Base-by-base conservation (phyloP, 2,113 vertebrate species). In the Channa argus region DNA sequence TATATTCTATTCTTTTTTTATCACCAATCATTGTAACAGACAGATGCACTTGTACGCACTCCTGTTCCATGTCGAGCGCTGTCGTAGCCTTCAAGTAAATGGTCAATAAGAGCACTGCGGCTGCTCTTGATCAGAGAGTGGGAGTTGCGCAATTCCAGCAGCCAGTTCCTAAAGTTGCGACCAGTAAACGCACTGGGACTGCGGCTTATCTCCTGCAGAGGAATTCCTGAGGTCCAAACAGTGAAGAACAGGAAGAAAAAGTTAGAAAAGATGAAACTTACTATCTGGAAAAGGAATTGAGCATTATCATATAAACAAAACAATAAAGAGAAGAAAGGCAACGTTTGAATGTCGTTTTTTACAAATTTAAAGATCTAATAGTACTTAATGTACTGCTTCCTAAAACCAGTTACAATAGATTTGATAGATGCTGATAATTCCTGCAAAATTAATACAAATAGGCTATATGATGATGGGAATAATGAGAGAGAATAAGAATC, bases 1-100 rank as follows among this genome's bases (percentile, higher is more conserved):
- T 13, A 38, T 15, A 9, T 44, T 63, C 5, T 39, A 6, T 14
- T 52, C 8, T 54, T 11, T 14, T 81, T 59, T 54, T 11, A 46
- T 44, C 37, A 46, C 3, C 39, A 13, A n/a, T 38, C 15, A 46
- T 5, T 11, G 2, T 24, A 24, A 39, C 49, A 63, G 5, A 44
- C 4, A 13, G 10, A 11, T 43, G 36, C 24, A 37, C 24, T 5
- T 12, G 14, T 33, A 87, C 86, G 4, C 50, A 98, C 97, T 95
- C 97, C 97, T 0, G 97, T 98, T 62, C 97, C 97, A 0, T 98
- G 97, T 63, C 97, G 96, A 8, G 97, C 98, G 0, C 86, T 94
- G 74, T 97, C 96, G 0, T 99, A 99, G 6, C 98, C 97, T 13
- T 99, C 97, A 54, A 98, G 92, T 76, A 98, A 73, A 10, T 95